A percentile compares a stretch with the other conserved stretches of the same genome.
phyloP scores from a whole-genome alignment of 2,113 vertebrate genomes.

The Psophia crepitans region DNA sequence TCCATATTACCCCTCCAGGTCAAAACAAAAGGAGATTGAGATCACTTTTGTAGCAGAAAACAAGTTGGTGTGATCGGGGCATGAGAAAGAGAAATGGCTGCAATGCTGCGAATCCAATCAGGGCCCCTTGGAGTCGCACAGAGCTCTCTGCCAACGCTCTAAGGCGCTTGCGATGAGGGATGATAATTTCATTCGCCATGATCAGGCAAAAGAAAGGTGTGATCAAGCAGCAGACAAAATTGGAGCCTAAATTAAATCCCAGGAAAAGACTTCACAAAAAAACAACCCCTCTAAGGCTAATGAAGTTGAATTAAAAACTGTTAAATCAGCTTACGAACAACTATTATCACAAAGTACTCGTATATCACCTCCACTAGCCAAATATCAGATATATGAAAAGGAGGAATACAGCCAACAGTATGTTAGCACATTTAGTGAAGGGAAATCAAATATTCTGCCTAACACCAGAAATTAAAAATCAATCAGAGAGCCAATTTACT shows the following conservation, averaged over 20 bases:
- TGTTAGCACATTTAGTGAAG: conserved; percentile 22
- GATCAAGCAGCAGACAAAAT: conserved; percentile 26
- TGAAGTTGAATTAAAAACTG: conserved; percentile 69
- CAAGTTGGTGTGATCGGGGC: conserved; percentile 23
- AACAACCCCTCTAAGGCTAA: conserved; percentile 57
- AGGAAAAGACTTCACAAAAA: conserved; percentile 14
- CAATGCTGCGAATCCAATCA: conserved; percentile 59
- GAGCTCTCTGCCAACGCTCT: neutral
- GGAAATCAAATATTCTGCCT: conserved; percentile 52
- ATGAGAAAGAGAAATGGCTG: conserved; percentile 51
- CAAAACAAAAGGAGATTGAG: conserved; percentile 62
- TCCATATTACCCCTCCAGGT: conserved; percentile 51
- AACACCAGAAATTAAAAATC: conserved; percentile 66
- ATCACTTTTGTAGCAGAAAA: conserved; percentile 14
- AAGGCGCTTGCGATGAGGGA: neutral
- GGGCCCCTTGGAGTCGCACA: neutral
- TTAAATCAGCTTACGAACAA: conserved; percentile 60
- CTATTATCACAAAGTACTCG: conserved; percentile 33
- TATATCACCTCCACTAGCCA: conserved; percentile 50
- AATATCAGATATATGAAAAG: conserved; percentile 48
- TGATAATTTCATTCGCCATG: conserved; percentile 4
- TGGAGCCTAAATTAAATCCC: conserved; percentile 53
- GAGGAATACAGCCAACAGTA: conserved; percentile 43
- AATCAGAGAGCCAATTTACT: conserved; percentile 50
- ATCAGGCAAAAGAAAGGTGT: conserved; percentile 7